Evolutionary conservation across 2,113 vertebrate species (phyloP), one percentile per base, ranked within the genome.

Genomic region (Daphoenositta chrysoptera): DNA sequence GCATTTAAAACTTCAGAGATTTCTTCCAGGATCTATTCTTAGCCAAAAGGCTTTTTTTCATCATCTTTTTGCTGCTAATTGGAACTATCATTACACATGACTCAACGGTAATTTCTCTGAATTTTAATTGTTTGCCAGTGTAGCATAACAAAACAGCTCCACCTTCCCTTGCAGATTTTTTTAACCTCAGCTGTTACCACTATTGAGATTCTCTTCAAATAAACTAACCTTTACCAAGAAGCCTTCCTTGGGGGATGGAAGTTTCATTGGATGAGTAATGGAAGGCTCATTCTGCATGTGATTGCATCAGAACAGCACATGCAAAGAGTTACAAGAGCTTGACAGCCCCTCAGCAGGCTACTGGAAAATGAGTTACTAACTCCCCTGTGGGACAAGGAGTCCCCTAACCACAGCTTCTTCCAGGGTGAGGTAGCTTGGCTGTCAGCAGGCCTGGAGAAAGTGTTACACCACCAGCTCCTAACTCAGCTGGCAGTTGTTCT

Each of bases 321-420:
- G 86, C 79, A 86, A 71, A 79, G 72, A 72, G 79, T 92, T 96
- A 93, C 33, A 84, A 83, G 83, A 90, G 71, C 54, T 66, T 96
- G 94, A 88, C 92, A 94, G 76, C 90, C 85, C 82, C 85, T 86
- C 90, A 88, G 88, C 92, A 92, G 75, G 86, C 96, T 97, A 90
- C 90, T 94, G 95, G 92, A 94, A 96, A 92, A 96, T 53, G 61
- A 95, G 83, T 93, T 83, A 85, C 68, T 77, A 45, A 83, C 33
- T 90, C 50, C 91, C 64, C 90, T 83, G 73, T 5, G 72, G 68
- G 85, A 63, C 35, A 35, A 82, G 70, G 56, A 80, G 71, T 90
- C 58, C 54, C 63, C 83, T 88, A 80, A 96, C 92, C 92, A 70
- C 86, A 93, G 2, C 90, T 93, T 88, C 88, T 96, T 93, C 70